These are phyloP conservation scores for Thecocarcelia acutangulata DNA, from an alignment of 2,888 invertebrate species.

Conservation along the genomic window DNA sequence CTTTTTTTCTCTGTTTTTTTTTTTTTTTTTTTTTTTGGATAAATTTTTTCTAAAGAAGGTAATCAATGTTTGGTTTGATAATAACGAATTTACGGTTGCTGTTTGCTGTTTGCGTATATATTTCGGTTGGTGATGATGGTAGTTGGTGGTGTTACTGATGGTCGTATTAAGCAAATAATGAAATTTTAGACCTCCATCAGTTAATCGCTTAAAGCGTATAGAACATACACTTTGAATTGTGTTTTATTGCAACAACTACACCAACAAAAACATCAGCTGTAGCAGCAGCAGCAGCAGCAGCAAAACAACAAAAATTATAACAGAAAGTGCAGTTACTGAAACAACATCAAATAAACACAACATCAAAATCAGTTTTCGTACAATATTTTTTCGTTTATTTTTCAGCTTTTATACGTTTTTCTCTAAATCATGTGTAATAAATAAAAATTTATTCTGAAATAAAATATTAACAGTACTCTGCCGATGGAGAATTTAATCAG, in stretches of 20 bases:
- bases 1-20: slow-evolving; percentile 14
- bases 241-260: slow-evolving; percentile 43
- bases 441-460: slow-evolving; percentile 56
- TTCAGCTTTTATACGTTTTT: slow-evolving; percentile 29
- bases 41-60: slow-evolving; percentile 48
- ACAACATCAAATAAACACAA: slow-evolving; percentile 72
- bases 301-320: slow-evolving; percentile 26
- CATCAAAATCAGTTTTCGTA: slow-evolving; percentile 73
- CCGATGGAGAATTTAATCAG: slow-evolving; percentile 30
- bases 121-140: slow-evolving; percentile 43
- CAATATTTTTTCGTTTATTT: slow-evolving; percentile 37
- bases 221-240: slow-evolving; percentile 58
- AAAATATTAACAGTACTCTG: slow-evolving; percentile 36
- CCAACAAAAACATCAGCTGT: not conserved
- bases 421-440: slow-evolving; percentile 65
- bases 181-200: slow-evolving; percentile 75
- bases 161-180: slow-evolving; percentile 74
- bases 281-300: slow-evolving; percentile 29
- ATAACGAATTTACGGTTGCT: slow-evolving; percentile 67
- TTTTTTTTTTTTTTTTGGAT: slow-evolving; percentile 11
- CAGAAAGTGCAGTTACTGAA: slow-evolving; percentile 40
- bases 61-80: slow-evolving; percentile 65
- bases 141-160: slow-evolving; percentile 55
- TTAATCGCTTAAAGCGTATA: slow-evolving; percentile 73
- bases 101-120: slow-evolving; percentile 52